A percentile compares a stretch with the other conserved stretches of the same genome.
These are phyloP conservation scores for Latrodectus geometricus DNA, from an alignment of 1,140 invertebrate genomes.

Conservation along the genomic window DNA sequence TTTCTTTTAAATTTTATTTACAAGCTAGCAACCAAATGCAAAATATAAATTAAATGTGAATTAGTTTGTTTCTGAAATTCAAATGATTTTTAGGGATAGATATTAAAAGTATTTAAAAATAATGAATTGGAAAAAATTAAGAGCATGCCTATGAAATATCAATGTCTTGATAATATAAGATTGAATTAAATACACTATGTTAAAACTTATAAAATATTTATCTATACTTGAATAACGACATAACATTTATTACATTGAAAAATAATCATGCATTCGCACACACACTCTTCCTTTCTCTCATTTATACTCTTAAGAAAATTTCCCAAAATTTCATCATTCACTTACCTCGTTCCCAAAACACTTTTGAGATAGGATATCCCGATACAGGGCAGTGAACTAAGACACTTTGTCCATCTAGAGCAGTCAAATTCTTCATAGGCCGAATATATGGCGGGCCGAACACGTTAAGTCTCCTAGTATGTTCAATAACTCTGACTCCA, in stretches of 20 bases:
- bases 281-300: constrained; percentile 28
- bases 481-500: constrained; percentile 67
- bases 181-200: too few species aligned
- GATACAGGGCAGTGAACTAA: constrained; percentile 93
- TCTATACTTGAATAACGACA: too few species aligned
- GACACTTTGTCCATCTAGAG: constrained; percentile 86
- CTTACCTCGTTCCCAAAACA: constrained; percentile 88
- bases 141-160: too few species aligned
- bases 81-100: too few species aligned
- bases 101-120: too few species aligned
- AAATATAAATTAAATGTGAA: too few species aligned
- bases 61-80: too few species aligned
- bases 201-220: too few species aligned
- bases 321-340: not conserved
- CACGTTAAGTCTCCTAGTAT: constrained; percentile 88
- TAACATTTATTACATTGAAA: not conserved
- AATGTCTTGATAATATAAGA: too few species aligned
- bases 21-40: too few species aligned
- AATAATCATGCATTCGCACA: constrained; percentile 8
- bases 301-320: not conserved
- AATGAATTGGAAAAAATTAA: too few species aligned
- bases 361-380: constrained; percentile 89
- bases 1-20: too few species aligned
- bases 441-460: constrained; percentile 83
- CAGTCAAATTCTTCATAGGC: constrained; percentile 90